These are phyloP conservation scores for Laticauda laticaudata DNA, from an alignment of 2,113 vertebrate genomes.

Conservation along the genomic window DNA sequence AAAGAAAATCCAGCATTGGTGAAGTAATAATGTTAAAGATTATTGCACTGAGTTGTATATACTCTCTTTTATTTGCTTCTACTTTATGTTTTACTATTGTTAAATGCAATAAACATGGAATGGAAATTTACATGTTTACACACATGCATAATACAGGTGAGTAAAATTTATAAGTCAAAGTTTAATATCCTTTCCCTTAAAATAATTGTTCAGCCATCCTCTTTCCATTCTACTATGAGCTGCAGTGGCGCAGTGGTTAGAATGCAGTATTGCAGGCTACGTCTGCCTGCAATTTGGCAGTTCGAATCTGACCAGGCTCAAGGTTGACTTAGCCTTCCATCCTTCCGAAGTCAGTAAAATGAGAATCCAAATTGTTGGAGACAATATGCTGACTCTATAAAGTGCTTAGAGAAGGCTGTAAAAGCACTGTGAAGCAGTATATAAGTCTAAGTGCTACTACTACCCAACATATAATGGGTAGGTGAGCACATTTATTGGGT, in stretches of 20 bases:
- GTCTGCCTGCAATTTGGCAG: too few species aligned
- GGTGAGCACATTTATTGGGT: not conserved
- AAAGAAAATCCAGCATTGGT: conserved; percentile 45
- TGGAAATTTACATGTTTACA: not conserved
- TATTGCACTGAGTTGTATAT: not conserved
- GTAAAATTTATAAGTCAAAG: not conserved
- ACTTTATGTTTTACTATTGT: not conserved
- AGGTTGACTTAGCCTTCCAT: too few species aligned
- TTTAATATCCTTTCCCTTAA: not conserved
- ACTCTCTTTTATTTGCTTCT: not conserved
- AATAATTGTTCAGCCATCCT: not conserved
- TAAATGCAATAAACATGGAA: not conserved
- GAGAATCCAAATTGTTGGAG: too few species aligned
- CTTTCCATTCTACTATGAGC: not conserved
- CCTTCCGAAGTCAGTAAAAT: too few species aligned
- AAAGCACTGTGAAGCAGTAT: too few species aligned
- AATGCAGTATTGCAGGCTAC: too few species aligned
- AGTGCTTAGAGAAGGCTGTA: too few species aligned
- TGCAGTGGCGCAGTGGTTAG: too few species aligned
- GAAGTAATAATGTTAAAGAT: conserved; percentile 26
- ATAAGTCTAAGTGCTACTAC: too few species aligned
- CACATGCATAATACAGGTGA: not conserved
- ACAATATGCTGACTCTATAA: too few species aligned
- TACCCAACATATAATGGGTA: not conserved
- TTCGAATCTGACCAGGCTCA: too few species aligned